Base-by-base conservation (phyloP, 2,797 vertebrate species). In the Spondyliosoma cantharus region DNA sequence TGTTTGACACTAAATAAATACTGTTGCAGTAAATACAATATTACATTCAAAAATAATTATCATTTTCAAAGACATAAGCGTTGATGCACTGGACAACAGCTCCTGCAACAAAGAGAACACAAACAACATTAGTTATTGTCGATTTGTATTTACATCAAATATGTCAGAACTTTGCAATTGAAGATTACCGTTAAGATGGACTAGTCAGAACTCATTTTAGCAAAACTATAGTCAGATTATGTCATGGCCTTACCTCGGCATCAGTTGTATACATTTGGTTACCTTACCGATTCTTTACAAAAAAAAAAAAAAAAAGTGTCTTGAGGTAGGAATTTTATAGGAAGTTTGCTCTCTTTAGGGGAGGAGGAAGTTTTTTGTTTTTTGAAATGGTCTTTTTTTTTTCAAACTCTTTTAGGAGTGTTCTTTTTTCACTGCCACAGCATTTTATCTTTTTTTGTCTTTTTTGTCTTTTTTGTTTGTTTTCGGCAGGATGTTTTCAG, bases 301-400 rank as follows among this genome's bases (percentile, higher is more conserved):
- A 68, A n/a, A 27, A 15, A 32, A 42, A n/a, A 15, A 29, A 50
- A 57, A 9, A 42, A 50, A 3, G 49, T 9, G 20, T 29, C 25
- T n/a, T 25, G 7, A 32, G 13, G 16, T 9, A 71, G 57, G 76
- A 62, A 20, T 15, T 76, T 83, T 84, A 72, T 19, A 89, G 90
- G 94, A 94, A 89, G 37, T 91, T 93, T 96, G 96, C 96, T 97
- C 96, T 95, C 96, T 95, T 97, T 97, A 95, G 93, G 94, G 96
- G 96, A 97, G 90, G 64, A 95, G 86, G 95, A 96, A 96, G 89
- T 86, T 83, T 89, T 92, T 90, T 71, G 45, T 90, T 95, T 96
- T 88, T 90, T 92, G 82, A 94, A 95, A 94, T 94, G 92, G 88
- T 93, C 94, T 92, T 93, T 87, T 89, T 79, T 49, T 29, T 79